A percentile compares a stretch with the other conserved stretches of the same genome.
These are phyloP conservation scores for Odontamblyopus lacepedii DNA, from an alignment of 2,797 vertebrate genomes.

Conservation along the genomic window DNA sequence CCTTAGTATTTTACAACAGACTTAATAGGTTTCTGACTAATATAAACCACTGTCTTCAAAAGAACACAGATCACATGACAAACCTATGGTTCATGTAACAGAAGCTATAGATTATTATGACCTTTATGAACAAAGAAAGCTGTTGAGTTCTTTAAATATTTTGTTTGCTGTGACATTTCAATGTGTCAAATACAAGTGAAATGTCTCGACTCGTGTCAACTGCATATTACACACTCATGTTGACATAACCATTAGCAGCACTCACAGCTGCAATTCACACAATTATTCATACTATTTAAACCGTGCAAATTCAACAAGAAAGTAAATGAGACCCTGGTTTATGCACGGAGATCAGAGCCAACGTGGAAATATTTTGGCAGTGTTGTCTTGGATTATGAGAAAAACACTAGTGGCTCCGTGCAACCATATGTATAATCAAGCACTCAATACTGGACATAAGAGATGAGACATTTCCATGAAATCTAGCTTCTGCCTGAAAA, in stretches of 20 bases:
- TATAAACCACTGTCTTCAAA: no score
- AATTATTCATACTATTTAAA: not conserved
- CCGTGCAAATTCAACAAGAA: not conserved
- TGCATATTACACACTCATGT: not conserved
- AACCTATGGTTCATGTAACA: no score
- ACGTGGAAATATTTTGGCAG: no score
- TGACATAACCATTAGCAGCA: not conserved
- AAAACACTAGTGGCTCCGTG: not conserved
- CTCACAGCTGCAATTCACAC: not conserved
- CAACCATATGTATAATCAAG: not conserved
- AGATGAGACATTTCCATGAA: not conserved
- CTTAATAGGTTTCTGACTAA: no score
- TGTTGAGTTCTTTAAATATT: no score
- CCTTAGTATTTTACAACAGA: no score
- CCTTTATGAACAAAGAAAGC: no score
- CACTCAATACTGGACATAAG: not conserved
- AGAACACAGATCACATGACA: no score
- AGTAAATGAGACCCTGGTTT: no score
- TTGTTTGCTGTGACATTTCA: not conserved
- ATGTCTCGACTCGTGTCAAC: not conserved
- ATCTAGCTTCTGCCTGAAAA: no score
- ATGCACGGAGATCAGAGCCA: no score
- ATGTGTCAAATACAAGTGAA: not conserved
- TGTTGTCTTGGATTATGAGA: not conserved
- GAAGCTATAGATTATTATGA: no score